Conservation (phyloP, 2,888 invertebrate genomes). For the Ochropleura leucogaster region DNA sequence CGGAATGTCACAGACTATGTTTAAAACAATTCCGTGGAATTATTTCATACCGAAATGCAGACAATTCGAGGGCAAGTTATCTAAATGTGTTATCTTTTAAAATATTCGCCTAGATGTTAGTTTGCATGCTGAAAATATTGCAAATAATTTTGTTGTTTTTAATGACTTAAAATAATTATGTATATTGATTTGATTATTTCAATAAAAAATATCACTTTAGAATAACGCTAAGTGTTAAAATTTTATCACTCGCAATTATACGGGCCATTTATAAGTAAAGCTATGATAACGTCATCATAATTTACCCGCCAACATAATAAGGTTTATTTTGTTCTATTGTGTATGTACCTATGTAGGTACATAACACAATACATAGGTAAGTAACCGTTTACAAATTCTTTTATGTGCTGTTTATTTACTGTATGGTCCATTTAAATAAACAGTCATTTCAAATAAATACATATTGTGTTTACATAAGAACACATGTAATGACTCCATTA, state of each 20-base stretch:
- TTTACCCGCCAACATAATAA: not conserved
- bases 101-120: too few species aligned
- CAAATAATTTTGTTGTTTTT: not conserved
- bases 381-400: not conserved
- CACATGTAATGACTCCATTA: not conserved
- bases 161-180: too few species aligned
- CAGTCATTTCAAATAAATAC: not conserved
- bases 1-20: too few species aligned
- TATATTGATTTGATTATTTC: not conserved
- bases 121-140: not conserved
- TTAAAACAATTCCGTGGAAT: too few species aligned
- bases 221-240: not conserved
- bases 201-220: not conserved
- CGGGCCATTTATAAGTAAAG: not conserved
- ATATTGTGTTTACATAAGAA: not conserved
- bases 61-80: too few species aligned
- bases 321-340: slow-evolving; percentile 6
- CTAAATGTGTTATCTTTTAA: too few species aligned
- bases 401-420: not conserved
- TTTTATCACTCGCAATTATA: not conserved
- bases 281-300: not conserved
- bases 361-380: not conserved
- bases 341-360: too few species aligned
- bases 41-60: too few species aligned
- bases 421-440: not conserved